Conservation (phyloP, 2,888 invertebrate genomes). For the Nomada lathburiana region DNA sequence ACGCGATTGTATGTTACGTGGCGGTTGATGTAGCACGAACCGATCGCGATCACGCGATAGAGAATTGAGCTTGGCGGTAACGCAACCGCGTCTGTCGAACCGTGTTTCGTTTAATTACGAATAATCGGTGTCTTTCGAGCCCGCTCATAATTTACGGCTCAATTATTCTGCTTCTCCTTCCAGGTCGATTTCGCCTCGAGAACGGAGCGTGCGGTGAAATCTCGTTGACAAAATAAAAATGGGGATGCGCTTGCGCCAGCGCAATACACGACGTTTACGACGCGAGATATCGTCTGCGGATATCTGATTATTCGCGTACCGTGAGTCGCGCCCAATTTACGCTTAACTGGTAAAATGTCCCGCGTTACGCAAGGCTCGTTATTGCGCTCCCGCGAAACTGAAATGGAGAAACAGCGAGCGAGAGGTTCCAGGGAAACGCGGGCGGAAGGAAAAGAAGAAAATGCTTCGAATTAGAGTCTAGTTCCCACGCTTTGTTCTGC, state of each 20-base stretch:
- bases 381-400: conserved; percentile 49
- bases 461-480: conserved; percentile 38
- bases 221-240: neutral
- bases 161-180: neutral
- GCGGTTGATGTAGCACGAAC: neutral
- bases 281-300: conserved; percentile 13
- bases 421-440: neutral
- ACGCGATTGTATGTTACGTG: conserved; percentile 26
- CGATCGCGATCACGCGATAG: conserved; percentile 8
- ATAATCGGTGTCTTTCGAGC: conserved; percentile 13
- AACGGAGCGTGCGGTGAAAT: conserved; percentile 22
- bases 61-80: neutral
- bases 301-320: conserved; percentile 26
- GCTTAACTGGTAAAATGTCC: conserved; percentile 40
- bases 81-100: neutral
- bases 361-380: conserved; percentile 59
- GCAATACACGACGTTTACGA: conserved; percentile 2
- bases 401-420: conserved; percentile 50
- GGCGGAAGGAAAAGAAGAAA: conserved; percentile 33
- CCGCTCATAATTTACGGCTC: conserved; percentile 15
- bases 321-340: conserved; percentile 60
- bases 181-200: neutral
- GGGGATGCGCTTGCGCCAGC: neutral
- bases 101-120: conserved; percentile 23
- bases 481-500: conserved; percentile 61